phyloP scores from a whole-genome alignment of 2,888 invertebrate species.

The Agonum fuliginosum region DNA sequence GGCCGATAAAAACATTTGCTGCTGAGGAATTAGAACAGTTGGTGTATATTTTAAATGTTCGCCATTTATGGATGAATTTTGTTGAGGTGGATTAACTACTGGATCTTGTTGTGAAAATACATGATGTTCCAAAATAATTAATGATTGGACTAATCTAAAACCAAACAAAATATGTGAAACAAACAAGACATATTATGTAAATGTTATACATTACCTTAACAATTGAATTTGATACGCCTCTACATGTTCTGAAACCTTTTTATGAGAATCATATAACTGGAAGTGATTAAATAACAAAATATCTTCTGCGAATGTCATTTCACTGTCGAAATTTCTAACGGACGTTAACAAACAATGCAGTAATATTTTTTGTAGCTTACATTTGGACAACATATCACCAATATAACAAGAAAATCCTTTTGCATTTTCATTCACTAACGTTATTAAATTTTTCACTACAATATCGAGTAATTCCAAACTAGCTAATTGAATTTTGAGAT shows the following conservation, averaged over 20 bases:
- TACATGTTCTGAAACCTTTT: slow-evolving; percentile 77
- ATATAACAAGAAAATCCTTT: slow-evolving; percentile 86
- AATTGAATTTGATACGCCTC: slow-evolving; percentile 83
- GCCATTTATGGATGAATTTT: slow-evolving; percentile 67
- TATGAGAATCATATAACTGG: slow-evolving; percentile 75
- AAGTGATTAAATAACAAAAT: slow-evolving; percentile 85
- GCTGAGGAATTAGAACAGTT: slow-evolving; percentile 82
- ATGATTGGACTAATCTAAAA: slow-evolving; percentile 18
- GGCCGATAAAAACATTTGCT: slow-evolving; percentile 88
- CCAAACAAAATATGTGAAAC: neutral
- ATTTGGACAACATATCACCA: slow-evolving; percentile 82
- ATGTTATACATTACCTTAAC: slow-evolving; percentile 72
- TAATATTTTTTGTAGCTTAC: slow-evolving; percentile 89
- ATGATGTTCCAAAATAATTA: slow-evolving; percentile 69
- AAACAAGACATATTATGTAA: neutral
- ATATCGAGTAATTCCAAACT: slow-evolving; percentile 84
- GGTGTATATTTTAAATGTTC: slow-evolving; percentile 78
- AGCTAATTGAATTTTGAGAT: slow-evolving; percentile 85
- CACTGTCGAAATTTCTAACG: slow-evolving; percentile 78
- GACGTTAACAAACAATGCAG: slow-evolving; percentile 87
- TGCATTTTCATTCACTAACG: slow-evolving; percentile 84
- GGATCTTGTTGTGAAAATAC: slow-evolving; percentile 71
- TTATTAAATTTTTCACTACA: slow-evolving; percentile 82
- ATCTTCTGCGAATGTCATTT: slow-evolving; percentile 82
- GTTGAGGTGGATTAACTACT: slow-evolving; percentile 62